Evolutionary conservation across 2,888 invertebrate genomes (phyloP).

Genomic region (Dicranocentrus wangi): DNA sequence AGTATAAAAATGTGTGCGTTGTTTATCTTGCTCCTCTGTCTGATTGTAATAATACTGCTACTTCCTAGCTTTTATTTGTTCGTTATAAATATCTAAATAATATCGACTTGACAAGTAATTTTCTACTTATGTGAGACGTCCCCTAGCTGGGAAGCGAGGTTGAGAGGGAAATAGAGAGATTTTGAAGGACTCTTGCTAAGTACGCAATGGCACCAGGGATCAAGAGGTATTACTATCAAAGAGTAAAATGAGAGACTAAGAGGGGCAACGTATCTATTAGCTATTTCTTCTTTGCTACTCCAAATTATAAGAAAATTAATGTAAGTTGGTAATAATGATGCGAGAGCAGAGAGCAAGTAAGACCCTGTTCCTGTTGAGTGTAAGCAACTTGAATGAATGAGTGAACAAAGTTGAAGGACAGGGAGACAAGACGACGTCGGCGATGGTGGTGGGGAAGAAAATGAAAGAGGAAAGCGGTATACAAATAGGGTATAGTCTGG

Average conservation of each 20-base stretch:
- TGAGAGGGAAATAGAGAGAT: slow-evolving; percentile 19
- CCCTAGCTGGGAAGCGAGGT: neutral
- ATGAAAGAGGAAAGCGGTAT: slow-evolving; percentile 15
- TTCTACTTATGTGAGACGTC: slow-evolving; percentile 20
- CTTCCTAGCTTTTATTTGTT: slow-evolving; percentile 39
- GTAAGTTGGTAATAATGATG: neutral
- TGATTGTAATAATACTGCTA: slow-evolving; percentile 35
- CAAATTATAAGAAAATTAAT: slow-evolving; percentile 15
- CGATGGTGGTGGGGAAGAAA: slow-evolving; percentile 38
- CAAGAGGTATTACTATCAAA: slow-evolving; percentile 57
- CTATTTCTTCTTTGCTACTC: slow-evolving; percentile 7
- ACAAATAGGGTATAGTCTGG: neutral
- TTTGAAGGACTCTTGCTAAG: slow-evolving; percentile 38
- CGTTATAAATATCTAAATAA: slow-evolving; percentile 43
- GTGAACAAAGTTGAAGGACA: slow-evolving; percentile 63
- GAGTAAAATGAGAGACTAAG: slow-evolving; percentile 47
- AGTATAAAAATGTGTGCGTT: neutral
- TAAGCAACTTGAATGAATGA: slow-evolving; percentile 61
- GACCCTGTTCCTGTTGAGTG: slow-evolving; percentile 57
- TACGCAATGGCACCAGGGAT: slow-evolving; percentile 45
- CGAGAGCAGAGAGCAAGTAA: slow-evolving; percentile 40
- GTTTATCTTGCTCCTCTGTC: slow-evolving; percentile 15
- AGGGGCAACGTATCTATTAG: slow-evolving; percentile 51
- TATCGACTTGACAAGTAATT: slow-evolving; percentile 47
- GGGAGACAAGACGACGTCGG: slow-evolving; percentile 57